These are phyloP conservation scores for Ctenodactylus gundi DNA, from an alignment of 2,113 vertebrate genomes.

Conservation along the genomic window DNA sequence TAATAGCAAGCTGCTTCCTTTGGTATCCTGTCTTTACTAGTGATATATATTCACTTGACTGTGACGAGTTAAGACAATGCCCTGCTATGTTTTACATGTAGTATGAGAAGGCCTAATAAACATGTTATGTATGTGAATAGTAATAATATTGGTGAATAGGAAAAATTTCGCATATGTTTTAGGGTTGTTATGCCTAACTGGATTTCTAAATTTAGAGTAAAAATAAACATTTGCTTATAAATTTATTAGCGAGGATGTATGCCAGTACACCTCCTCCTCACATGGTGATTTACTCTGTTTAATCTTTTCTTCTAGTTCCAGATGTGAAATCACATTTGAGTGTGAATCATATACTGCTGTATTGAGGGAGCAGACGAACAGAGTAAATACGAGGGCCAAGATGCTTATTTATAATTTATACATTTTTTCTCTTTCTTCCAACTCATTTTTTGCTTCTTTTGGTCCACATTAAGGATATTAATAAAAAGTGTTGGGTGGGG, in stretches of 20 bases:
- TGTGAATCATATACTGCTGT: neutral
- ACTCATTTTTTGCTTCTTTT: neutral
- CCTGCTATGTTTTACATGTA: neutral
- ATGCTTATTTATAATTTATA: neutral
- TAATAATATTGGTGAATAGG: neutral
- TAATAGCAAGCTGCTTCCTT: neutral
- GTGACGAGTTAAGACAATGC: neutral
- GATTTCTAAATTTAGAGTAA: conserved; percentile 23
- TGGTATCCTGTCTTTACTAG: neutral
- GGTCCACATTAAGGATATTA: neutral
- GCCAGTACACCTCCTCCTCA: neutral
- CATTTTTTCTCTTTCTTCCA: neutral
- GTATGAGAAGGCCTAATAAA: neutral
- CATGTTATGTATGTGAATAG: neutral
- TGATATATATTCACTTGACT: neutral
- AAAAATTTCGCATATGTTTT: neutral
- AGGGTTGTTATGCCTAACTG: neutral
- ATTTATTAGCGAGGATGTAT: neutral
- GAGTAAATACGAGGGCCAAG: neutral
- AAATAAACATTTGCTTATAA: neutral
- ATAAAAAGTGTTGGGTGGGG: too few species aligned
- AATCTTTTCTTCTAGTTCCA: neutral
- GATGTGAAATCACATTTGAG: neutral
- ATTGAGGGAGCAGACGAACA: neutral
- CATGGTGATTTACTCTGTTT: neutral